These are phyloP conservation scores for Darwinula stevensoni DNA, from an alignment of 2,888 invertebrate genomes.

Conservation along the genomic window DNA sequence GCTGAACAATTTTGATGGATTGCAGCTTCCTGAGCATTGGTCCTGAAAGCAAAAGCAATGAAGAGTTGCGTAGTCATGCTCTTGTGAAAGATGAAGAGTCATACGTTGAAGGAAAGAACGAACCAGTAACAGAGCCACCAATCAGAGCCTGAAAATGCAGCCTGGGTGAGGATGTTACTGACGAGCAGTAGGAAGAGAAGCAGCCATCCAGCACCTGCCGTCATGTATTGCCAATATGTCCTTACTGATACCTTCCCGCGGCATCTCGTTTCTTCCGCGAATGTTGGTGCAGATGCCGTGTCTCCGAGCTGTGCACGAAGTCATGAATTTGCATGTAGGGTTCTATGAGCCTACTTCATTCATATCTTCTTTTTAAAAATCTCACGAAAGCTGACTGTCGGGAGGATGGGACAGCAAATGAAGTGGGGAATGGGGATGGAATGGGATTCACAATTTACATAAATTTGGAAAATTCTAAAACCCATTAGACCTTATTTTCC, in stretches of 20 bases:
- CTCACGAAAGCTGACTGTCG: too few relatives aligned
- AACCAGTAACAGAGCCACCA: slow-evolving; percentile 18
- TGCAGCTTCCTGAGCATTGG: slow-evolving; percentile 11
- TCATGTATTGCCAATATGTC: slow-evolving; percentile 21
- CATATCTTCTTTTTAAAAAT: too few relatives aligned
- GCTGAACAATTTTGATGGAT: neutral
- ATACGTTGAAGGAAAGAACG: neutral
- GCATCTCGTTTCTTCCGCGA: neutral
- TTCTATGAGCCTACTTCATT: too few relatives aligned
- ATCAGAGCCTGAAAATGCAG: slow-evolving; percentile 15
- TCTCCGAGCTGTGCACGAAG: neutral
- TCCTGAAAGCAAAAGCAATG: slow-evolving; percentile 10
- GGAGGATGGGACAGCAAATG: too few relatives aligned
- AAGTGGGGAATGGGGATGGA: too few relatives aligned
- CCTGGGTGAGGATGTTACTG: slow-evolving; percentile 15
- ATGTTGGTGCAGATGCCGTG: too few relatives aligned
- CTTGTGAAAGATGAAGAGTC: slow-evolving; percentile 11
- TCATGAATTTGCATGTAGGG: too few relatives aligned
- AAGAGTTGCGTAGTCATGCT: neutral
- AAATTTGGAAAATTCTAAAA: too few relatives aligned
- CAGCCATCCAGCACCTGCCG: slow-evolving; percentile 23
- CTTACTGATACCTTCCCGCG: slow-evolving; percentile 7
- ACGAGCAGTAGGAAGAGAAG: slow-evolving; percentile 22
- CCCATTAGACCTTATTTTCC: too few relatives aligned
- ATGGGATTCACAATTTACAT: too few relatives aligned